Evolutionary conservation across 2,888 invertebrate genomes (phyloP).

Genomic region (Muschampia plurimacula): DNA sequence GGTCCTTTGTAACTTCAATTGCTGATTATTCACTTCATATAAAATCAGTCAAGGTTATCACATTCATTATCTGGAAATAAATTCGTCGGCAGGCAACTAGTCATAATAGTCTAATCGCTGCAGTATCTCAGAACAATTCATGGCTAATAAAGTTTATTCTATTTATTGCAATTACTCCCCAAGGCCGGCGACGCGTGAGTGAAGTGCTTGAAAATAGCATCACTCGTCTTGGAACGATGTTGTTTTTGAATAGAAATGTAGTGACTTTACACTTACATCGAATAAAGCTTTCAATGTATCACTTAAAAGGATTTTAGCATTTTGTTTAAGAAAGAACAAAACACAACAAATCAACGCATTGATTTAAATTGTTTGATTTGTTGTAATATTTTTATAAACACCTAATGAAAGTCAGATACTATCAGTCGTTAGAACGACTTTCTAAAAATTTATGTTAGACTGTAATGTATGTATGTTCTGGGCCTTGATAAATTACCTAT

Average conservation of each 20-base stretch:
- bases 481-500: no score
- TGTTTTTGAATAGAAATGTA: neutral
- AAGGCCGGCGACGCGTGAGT: conserved; percentile 42
- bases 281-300: no score
- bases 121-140: conserved; percentile 24
- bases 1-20: neutral
- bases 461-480: no score
- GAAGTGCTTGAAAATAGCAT: conserved; percentile 34
- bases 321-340: no score
- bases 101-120: conserved; percentile 11
- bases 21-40: neutral
- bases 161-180: conserved; percentile 40
- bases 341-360: no score
- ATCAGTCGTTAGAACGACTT: no score
- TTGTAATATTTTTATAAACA: no score
- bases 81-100: conserved; percentile 13
- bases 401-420: no score
- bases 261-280: neutral
- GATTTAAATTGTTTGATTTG: no score
- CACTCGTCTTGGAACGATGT: neutral
- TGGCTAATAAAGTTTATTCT: conserved; percentile 33
- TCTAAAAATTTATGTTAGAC: no score
- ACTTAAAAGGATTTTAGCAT: no score
- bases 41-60: neutral
- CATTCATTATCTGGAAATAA: conserved; percentile 11